These are phyloP conservation scores for Reticulitermes speratus DNA, from an alignment of 1,140 invertebrate species.

Conservation along the genomic window DNA sequence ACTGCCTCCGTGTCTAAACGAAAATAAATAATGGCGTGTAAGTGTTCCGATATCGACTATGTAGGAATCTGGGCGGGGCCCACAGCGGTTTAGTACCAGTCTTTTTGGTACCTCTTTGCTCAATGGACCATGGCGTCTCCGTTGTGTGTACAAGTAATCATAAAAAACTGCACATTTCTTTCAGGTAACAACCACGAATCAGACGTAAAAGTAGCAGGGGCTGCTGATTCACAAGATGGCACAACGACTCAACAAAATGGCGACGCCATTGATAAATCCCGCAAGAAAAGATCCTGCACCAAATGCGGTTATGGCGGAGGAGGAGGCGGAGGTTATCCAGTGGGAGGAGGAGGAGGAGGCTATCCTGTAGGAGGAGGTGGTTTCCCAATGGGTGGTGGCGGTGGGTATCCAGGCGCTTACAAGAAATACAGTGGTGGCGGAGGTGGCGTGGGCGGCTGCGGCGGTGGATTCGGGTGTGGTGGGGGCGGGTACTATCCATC, in stretches of 20 bases:
- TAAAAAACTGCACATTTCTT: neutral
- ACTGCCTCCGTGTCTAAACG: neutral
- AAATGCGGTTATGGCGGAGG: neutral
- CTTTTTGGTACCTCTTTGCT: too few species aligned
- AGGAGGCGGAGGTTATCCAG: neutral
- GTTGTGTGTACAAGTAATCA: neutral
- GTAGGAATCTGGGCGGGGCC: too few species aligned
- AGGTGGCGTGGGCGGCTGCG: neutral
- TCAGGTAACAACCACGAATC: neutral
- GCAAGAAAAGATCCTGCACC: neutral
- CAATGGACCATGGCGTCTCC: too few species aligned
- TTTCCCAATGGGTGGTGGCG: neutral
- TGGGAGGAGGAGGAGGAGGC: neutral
- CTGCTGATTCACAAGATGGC: neutral
- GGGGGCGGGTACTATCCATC: neutral
- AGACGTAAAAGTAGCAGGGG: neutral
- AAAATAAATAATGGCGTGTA: neutral
- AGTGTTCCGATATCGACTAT: neutral
- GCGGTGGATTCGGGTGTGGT: neutral
- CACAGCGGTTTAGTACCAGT: too few species aligned
- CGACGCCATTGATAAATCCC: neutral
- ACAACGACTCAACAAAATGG: neutral
- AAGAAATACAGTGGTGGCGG: too few species aligned
- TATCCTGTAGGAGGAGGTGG: too few species aligned
- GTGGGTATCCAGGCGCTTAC: neutral